Percentiles rank a stretch among this genome's conserved stretches.
These are phyloP conservation scores for Agrotis segetum DNA, from an alignment of 2,888 invertebrate genomes.

Conservation along the genomic window DNA sequence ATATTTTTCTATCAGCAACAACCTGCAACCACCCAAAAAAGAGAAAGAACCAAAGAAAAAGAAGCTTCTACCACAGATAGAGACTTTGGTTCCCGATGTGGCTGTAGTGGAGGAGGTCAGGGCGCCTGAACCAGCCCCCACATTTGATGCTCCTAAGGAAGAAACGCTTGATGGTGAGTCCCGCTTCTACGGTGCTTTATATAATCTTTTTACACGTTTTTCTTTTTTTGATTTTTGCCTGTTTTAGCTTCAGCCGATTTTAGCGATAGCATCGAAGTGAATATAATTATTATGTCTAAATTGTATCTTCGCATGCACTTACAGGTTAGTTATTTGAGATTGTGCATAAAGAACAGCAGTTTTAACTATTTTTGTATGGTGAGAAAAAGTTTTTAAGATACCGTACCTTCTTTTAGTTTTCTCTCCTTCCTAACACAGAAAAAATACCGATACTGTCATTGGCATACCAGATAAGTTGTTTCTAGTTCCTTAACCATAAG, in stretches of 20 bases:
- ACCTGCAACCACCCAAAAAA: slow-evolving; percentile 85
- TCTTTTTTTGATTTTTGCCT: slow-evolving; percentile 2
- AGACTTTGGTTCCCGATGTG: slow-evolving; percentile 69
- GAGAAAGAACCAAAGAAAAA: slow-evolving; percentile 92
- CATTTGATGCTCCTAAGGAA: slow-evolving; percentile 64
- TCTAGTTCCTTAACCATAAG: neutral
- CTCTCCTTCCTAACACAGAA: no score
- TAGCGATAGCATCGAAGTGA: slow-evolving; percentile 6
- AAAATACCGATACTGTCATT: neutral
- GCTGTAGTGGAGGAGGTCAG: slow-evolving; percentile 63
- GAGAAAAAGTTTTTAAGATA: slow-evolving; percentile 9
- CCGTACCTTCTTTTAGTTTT: neutral
- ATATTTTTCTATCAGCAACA: slow-evolving; percentile 62
- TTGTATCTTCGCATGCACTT: slow-evolving; percentile 14
- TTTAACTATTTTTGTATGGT: no score
- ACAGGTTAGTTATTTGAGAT: slow-evolving; percentile 4
- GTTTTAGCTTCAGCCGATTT: slow-evolving; percentile 1
- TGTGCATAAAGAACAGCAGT: neutral
- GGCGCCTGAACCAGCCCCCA: slow-evolving; percentile 62
- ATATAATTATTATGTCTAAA: neutral
- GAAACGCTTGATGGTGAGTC: slow-evolving; percentile 75
- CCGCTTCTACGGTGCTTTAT: slow-evolving; percentile 47
- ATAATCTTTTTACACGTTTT: slow-evolving; percentile 4
- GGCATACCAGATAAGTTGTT: neutral
- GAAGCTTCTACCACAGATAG: slow-evolving; percentile 78